Base-by-base conservation (phyloP, 2,888 invertebrate genomes). In the Caradrina clavipalpis region DNA sequence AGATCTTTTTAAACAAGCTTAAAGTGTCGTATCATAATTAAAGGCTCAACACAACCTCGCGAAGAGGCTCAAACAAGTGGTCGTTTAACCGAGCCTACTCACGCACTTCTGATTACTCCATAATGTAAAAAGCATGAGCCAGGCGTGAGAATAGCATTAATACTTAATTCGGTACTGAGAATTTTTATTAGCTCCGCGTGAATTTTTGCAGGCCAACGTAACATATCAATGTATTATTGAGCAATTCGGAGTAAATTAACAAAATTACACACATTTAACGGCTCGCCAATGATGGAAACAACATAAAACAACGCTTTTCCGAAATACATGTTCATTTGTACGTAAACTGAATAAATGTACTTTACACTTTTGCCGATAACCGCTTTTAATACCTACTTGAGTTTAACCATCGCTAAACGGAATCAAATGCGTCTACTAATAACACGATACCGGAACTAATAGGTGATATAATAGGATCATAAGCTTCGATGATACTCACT, bases 31-130 rank as follows among this genome's bases (percentile, higher is more conserved):
- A 45, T 60, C 50, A 56, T 70, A 60, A 60, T 56, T 39, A 55
- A 60, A 50, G 15, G 39, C 55, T 56, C 49, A 54, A 26, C 49
- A n/a, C 22, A 35, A 6, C 15, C 35, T 39, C 57, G 26, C 26
- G 6, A 61, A 60, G 22, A 15, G 19, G 51, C 62, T 54, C 54
- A 57, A 64, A 75, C 75, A 75, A 75, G 75, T 75, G 79, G 74
- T 73, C 60, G 74, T 47, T 64, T 79, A 50, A 53, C 49, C 56
- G 21, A 54, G 47, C 35, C 15, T 22, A 22, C 54, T 78, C 22
- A 60, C 78, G 64, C 22, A 26, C 35, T 64, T 42, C 47, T 45
- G 56, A 64, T 60, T 60, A 60, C 35, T 50, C 35, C 56, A 64
- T 61, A 60, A 26, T 73, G 45, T 53, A 73, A 57, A 64, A 64